A percentile compares a stretch with the other conserved stretches of the same genome.
These are phyloP conservation scores for Craterocephalus amniculus DNA, from an alignment of 2,797 vertebrate genomes.

Conservation along the genomic window DNA sequence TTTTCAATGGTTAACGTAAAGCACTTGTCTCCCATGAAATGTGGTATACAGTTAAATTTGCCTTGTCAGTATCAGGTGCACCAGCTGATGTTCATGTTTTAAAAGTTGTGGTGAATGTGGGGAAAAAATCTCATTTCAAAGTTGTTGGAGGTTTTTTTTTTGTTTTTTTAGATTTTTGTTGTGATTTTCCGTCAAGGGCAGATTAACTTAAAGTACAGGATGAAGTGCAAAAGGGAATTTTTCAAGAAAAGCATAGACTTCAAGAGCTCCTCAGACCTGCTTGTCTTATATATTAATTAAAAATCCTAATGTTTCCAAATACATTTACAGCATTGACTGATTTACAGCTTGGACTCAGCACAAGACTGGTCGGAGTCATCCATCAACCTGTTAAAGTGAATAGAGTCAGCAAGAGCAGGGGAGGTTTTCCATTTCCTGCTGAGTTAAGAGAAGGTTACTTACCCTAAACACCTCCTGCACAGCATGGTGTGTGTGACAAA, in stretches of 20 bases:
- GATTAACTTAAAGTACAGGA: no score
- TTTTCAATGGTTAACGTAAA: no score
- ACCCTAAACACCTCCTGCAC: slow-evolving; percentile 54
- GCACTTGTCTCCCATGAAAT: no score
- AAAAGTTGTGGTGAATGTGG: no score
- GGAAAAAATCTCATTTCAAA: no score
- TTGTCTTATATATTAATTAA: not conserved
- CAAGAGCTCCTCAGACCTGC: not conserved
- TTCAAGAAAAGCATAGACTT: not conserved
- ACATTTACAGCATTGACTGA: slow-evolving; percentile 5
- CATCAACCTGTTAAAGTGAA: slow-evolving; percentile 36
- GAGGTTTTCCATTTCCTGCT: slow-evolving; percentile 61
- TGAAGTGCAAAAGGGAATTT: not conserved
- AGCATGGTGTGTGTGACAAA: slow-evolving; percentile 24
- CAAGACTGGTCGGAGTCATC: slow-evolving; percentile 25
- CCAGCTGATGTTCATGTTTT: no score
- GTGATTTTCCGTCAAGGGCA: no score
- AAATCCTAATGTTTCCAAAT: not conserved
- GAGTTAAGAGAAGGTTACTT: slow-evolving; percentile 68
- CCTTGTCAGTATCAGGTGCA: no score
- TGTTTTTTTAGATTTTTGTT: no score
- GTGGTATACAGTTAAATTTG: no score
- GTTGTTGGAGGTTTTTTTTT: no score
- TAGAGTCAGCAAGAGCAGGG: slow-evolving; percentile 24
- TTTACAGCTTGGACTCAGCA: slow-evolving; percentile 9